Evolutionary conservation across 2,888 invertebrate species (phyloP).

Genomic region (Xanthorhoe designata): DNA sequence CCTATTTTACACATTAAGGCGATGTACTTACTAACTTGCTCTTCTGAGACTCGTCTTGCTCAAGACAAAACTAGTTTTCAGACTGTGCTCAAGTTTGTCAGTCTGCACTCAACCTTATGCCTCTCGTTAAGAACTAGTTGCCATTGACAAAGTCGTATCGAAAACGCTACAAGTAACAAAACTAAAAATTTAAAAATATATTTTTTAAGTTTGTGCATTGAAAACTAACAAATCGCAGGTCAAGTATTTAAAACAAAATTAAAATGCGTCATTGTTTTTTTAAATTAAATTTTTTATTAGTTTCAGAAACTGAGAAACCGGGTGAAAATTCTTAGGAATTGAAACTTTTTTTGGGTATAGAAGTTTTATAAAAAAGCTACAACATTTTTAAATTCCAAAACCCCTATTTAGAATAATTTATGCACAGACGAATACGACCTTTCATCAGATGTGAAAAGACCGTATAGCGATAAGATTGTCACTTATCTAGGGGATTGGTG

Average conservation of each 20-base stretch:
- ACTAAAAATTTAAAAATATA: too few species aligned
- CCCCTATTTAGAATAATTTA: too few species aligned
- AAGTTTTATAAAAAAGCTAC: too few species aligned
- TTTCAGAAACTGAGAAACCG: too few species aligned
- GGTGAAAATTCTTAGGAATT: too few species aligned
- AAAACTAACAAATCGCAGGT: background rate
- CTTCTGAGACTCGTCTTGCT: conserved; percentile 7
- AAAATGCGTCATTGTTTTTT: too few species aligned
- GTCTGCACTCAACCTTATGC: conserved; percentile 25
- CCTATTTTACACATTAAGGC: conserved; percentile 4
- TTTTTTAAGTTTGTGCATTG: background rate
- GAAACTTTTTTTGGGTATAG: too few species aligned
- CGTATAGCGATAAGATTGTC: background rate
- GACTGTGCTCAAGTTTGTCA: conserved; percentile 12
- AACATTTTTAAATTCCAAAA: too few species aligned
- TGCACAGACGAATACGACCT: too few species aligned
- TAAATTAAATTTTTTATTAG: too few species aligned
- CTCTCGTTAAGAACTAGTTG: conserved; percentile 29
- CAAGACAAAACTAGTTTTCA: conserved; percentile 21
- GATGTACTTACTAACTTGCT: conserved; percentile 16
- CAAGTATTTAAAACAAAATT: too few species aligned
- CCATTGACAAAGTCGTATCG: conserved; percentile 15
- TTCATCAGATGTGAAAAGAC: background rate
- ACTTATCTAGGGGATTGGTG: conserved; percentile 8
- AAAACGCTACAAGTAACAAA: background rate